Base-by-base conservation (phyloP, 2,888 invertebrate genomes). In the Oeneis ivallda region DNA sequence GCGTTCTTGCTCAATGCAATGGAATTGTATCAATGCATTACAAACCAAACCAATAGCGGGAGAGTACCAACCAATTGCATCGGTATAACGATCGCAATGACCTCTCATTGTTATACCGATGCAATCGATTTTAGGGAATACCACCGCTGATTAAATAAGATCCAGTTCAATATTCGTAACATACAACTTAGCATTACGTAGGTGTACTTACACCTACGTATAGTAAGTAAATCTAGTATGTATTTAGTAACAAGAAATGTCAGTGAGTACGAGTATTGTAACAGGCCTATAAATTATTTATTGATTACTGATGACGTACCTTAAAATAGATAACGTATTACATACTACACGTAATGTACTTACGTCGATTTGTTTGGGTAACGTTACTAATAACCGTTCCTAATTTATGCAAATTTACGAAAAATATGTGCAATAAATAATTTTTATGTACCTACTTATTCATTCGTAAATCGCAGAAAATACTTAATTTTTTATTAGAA, bases 371-470 rank as follows among this genome's bases (percentile, higher is more conserved):
- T 39, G 56, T 56, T 56, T 41, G 56, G 6, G 13, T 56, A 41
- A 41, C 56, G 10, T 39, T 56, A 41, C 56, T 41, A 39, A 41
- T 19, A 56, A 56, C 41, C 41, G 56, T 56, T 39, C 7, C 41
- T 56, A 56, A 56, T 56, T 19, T 19, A 56, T 41, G 56, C 39
- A 19, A 56, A 56, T 56, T 17, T 56, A 19, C 56, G 10, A 41
- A 56, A 56, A 41, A 19, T 13, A 26, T 37, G 5, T 13, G 26
- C 15, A 37, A 15, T 53, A 5, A 0, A 26, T 26, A 26, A 1
- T 26, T 26, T 26, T 26, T 26, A 5, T 26, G 5, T 26, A 26
- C 26, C 26, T 26, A 26, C n/a, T 1, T 26, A 26, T 26, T 26
- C 26, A 0, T 26, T 26, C 26, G 26, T 26, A 26, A 5, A 26